Conservation (phyloP, 1,140 invertebrate genomes). For the Chionoecetes opilio region DNA sequence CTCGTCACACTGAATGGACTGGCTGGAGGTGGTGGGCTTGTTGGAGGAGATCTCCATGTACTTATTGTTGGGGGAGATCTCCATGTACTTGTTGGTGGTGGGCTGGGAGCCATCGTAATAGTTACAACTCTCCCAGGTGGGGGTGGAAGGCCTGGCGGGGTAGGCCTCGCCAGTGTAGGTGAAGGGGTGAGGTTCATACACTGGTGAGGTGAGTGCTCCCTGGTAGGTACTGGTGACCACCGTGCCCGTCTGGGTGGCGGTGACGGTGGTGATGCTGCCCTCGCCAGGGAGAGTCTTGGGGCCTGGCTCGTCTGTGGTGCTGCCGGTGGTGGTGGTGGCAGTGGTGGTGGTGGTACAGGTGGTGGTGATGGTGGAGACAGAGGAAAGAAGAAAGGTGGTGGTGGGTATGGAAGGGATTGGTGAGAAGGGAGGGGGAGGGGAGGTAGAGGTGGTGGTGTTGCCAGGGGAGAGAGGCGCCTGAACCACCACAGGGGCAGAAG, state of each 20-base stretch:
- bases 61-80: constrained; percentile 79
- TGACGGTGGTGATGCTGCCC: constrained; percentile 70
- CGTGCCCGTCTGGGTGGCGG: constrained; percentile 73
- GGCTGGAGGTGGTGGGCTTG: constrained; percentile 83
- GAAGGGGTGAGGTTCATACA: constrained; percentile 75
- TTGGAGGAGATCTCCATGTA: constrained; percentile 80
- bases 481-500: constrained; percentile 54
- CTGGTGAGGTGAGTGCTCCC: constrained; percentile 75
- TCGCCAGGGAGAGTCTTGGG: constrained; percentile 38
- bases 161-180: constrained; percentile 68
- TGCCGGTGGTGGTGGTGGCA: constrained; percentile 27
- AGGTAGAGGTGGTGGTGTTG: background rate
- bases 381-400: background rate
- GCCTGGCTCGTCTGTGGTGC: constrained; percentile 31
- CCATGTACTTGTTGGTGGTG: constrained; percentile 81
- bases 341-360: constrained; percentile 57
- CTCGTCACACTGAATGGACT: constrained; percentile 93
- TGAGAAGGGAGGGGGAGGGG: constrained; percentile 38
- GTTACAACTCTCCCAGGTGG: constrained; percentile 80
- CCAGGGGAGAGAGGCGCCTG: constrained; percentile 32
- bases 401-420: constrained; percentile 18
- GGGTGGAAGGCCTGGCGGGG: constrained; percentile 55
- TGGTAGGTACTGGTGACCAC: constrained; percentile 79
- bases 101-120: constrained; percentile 80
- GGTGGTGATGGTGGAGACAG: constrained; percentile 35